Percentiles rank a stretch among this genome's conserved stretches.
phyloP scores from a whole-genome alignment of 1,140 invertebrate genomes.

The Ectropis grisescens region DNA sequence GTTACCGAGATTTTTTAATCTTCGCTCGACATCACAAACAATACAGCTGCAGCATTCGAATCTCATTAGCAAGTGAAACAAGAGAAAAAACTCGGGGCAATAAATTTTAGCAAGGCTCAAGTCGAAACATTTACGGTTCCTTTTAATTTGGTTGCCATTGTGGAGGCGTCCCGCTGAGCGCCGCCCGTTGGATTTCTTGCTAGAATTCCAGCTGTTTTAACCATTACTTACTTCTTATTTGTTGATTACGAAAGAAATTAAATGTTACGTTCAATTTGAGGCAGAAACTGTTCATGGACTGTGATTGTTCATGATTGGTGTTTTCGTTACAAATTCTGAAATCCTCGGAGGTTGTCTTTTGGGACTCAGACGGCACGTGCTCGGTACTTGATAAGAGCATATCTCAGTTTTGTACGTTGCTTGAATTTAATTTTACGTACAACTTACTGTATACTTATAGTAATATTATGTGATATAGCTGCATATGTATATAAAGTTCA shows the following conservation, averaged over 20 bases:
- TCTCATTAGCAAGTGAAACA: constrained; percentile 62
- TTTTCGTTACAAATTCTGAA: too few relatives aligned
- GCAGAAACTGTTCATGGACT: too few relatives aligned
- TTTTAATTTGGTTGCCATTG: constrained; percentile 67
- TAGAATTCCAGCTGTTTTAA: constrained; percentile 58
- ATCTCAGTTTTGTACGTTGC: too few relatives aligned
- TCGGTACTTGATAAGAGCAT: too few relatives aligned
- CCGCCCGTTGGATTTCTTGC: constrained; percentile 51
- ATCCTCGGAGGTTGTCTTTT: too few relatives aligned
- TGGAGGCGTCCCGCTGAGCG: constrained; percentile 54
- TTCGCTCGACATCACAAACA: constrained; percentile 34
- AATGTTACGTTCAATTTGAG: constrained; percentile 27
- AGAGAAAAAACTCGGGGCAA: constrained; percentile 55
- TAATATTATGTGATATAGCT: too few relatives aligned
- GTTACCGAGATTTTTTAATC: constrained; percentile 33
- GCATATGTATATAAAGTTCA: too few relatives aligned
- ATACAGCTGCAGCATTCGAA: constrained; percentile 57
- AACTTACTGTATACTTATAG: too few relatives aligned
- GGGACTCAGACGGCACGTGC: too few relatives aligned
- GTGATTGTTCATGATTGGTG: too few relatives aligned
- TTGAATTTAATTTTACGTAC: too few relatives aligned
- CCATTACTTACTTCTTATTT: constrained; percentile 61
- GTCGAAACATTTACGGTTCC: constrained; percentile 62
- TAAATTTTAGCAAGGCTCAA: constrained; percentile 66
- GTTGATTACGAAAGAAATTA: constrained; percentile 54